Percentiles rank a stretch among this genome's conserved stretches.
Conservation (phyloP, 2,113 vertebrate species). For the Chrysochloris asiatica region DNA sequence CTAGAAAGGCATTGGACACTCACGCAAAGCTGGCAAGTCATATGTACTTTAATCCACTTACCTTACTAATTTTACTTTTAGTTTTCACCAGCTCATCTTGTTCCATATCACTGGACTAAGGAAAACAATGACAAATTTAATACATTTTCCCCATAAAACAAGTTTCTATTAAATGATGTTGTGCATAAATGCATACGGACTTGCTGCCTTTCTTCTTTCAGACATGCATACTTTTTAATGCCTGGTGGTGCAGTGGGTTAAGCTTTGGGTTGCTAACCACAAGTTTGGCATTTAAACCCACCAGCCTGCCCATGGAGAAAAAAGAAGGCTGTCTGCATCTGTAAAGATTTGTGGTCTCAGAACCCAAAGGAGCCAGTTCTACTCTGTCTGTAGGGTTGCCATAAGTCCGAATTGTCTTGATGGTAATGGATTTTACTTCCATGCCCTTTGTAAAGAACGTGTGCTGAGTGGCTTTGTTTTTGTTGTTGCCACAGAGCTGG, state of each 20-base stretch:
- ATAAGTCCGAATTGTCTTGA: no score
- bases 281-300: no score
- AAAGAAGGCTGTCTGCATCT: no score
- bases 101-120: background rate
- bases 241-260: background rate
- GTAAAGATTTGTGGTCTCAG: no score
- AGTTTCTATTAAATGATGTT: slow-evolving; percentile 34
- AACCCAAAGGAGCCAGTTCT: no score
- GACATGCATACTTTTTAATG: slow-evolving; percentile 14
- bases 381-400: no score
- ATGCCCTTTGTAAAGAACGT: no score
- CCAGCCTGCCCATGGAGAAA: no score
- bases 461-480: no score
- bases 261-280: no score
- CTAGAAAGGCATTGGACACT: background rate
- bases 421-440: no score
- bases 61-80: background rate
- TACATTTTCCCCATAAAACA: background rate
- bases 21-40: background rate
- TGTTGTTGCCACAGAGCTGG: no score
- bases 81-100: slow-evolving; percentile 18
- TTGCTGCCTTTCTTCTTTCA: slow-evolving; percentile 29
- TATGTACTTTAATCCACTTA: background rate
- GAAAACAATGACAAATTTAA: slow-evolving; percentile 47
- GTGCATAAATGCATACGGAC: background rate